These are phyloP conservation scores for Philhelius pedissequus DNA, from an alignment of 2,888 invertebrate genomes.

Conservation along the genomic window DNA sequence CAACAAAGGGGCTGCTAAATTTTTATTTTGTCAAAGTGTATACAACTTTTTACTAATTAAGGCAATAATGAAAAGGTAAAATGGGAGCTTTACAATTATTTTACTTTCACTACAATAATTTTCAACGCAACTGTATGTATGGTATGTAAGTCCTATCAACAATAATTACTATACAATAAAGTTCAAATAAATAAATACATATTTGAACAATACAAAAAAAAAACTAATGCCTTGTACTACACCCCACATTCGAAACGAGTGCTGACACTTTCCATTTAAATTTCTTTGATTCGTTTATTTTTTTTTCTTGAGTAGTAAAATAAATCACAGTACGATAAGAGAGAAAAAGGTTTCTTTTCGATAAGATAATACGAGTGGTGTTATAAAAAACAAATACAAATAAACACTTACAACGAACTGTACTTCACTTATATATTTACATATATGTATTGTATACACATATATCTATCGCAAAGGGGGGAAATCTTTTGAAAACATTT, in stretches of 20 bases:
- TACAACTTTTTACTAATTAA: too few relatives aligned
- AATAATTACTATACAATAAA: neutral
- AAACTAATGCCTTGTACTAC: neutral
- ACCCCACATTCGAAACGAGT: neutral
- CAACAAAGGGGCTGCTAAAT: too few relatives aligned
- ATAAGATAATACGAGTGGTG: conserved; percentile 53
- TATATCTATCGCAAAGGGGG: neutral
- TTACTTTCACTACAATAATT: too few relatives aligned
- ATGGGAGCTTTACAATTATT: too few relatives aligned
- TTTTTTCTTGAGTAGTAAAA: conserved; percentile 13
- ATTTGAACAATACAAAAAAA: neutral
- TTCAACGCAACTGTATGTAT: too few relatives aligned
- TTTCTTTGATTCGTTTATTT: neutral
- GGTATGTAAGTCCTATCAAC: too few relatives aligned
- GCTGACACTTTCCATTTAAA: conserved; percentile 32
- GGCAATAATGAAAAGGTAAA: too few relatives aligned
- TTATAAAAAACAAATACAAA: conserved; percentile 36
- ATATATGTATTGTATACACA: neutral
- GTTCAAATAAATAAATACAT: neutral
- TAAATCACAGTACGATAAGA: conserved; percentile 55
- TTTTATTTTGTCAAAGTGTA: too few relatives aligned
- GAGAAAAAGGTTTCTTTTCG: conserved; percentile 43
- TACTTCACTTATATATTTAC: neutral
- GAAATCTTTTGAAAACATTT: neutral
- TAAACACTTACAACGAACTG: neutral